Percentiles rank a stretch among this genome's conserved stretches.
phyloP scores from a whole-genome alignment of 1,140 invertebrate genomes.

The Venturia canescens region DNA sequence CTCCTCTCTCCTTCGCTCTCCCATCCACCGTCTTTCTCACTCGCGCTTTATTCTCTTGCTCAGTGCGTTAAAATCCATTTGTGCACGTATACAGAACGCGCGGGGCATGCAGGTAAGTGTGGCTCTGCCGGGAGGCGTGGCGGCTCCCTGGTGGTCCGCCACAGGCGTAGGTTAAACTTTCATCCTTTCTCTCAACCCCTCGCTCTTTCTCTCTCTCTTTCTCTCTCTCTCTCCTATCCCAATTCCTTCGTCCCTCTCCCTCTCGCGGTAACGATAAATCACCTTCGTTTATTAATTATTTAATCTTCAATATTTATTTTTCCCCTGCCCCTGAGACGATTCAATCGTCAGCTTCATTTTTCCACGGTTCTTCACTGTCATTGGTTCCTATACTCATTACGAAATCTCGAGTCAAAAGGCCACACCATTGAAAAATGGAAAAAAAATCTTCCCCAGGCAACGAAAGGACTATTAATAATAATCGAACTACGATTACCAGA shows the following conservation, averaged over 20 bases:
- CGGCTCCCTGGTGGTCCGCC: slow-evolving; percentile 73
- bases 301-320: no score
- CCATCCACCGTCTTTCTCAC: slow-evolving; percentile 42
- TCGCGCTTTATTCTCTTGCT: slow-evolving; percentile 61
- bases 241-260: not conserved
- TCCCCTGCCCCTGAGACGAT: not conserved
- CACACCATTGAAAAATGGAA: not conserved
- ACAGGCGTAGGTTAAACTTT: slow-evolving; percentile 63
- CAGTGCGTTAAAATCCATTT: slow-evolving; percentile 66
- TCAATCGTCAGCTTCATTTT: not conserved
- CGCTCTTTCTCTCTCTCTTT: not conserved
- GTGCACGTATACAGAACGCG: slow-evolving; percentile 55
- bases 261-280: no score
- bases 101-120: slow-evolving; percentile 56
- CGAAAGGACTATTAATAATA: no score
- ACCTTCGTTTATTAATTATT: slow-evolving; percentile 4
- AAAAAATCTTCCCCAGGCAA: no score
- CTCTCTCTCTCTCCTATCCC: not conserved
- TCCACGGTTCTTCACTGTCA: no score
- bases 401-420: no score
- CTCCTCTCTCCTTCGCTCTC: slow-evolving; percentile 15
- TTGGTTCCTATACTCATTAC: no score
- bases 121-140: slow-evolving; percentile 67
- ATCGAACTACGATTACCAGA: no score
- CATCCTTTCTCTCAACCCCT: not conserved